These are phyloP conservation scores for Meta bourneti DNA, from an alignment of 2,888 invertebrate species.

Conservation along the genomic window DNA sequence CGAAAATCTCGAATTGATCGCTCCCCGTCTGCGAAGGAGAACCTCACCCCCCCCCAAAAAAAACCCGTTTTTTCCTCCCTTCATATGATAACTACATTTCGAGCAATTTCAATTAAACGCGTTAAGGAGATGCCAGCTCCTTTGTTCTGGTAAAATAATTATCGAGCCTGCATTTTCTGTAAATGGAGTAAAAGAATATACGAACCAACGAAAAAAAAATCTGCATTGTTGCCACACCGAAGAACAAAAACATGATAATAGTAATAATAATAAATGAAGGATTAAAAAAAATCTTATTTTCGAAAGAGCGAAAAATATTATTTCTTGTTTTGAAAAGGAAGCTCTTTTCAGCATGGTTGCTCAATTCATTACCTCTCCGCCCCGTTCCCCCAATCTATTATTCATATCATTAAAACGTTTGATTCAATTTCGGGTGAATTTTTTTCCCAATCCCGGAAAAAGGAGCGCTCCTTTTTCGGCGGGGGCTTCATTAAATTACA, in stretches of 20 bases:
- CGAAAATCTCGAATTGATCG: background rate
- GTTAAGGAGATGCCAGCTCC: slow-evolving; percentile 6
- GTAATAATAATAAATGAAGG: background rate
- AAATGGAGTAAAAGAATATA: background rate
- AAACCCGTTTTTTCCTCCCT: background rate
- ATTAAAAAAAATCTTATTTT: background rate
- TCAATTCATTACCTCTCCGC: slow-evolving; percentile 43
- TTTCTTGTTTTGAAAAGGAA: slow-evolving; percentile 27
- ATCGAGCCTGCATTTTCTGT: background rate
- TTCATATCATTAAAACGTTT: slow-evolving; percentile 72
- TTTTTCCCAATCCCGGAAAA: slow-evolving; percentile 27
- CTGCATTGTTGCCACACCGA: slow-evolving; percentile 2
- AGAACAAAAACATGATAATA: slow-evolving; percentile 11
- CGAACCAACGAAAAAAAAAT: background rate
- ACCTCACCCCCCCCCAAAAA: background rate
- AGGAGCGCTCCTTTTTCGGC: background rate
- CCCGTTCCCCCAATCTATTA: slow-evolving; percentile 39
- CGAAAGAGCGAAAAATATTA: slow-evolving; percentile 32
- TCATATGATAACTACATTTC: slow-evolving; percentile 1
- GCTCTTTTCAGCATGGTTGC: slow-evolving; percentile 32
- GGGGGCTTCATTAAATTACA: slow-evolving; percentile 59
- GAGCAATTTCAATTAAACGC: slow-evolving; percentile 33
- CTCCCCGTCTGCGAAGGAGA: background rate
- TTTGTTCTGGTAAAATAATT: slow-evolving; percentile 32
- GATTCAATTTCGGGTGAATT: slow-evolving; percentile 44